Evolutionary conservation across 2,888 invertebrate genomes (phyloP), one percentile per base, ranked within the genome.

Genomic region (Ectemnius continuus): DNA sequence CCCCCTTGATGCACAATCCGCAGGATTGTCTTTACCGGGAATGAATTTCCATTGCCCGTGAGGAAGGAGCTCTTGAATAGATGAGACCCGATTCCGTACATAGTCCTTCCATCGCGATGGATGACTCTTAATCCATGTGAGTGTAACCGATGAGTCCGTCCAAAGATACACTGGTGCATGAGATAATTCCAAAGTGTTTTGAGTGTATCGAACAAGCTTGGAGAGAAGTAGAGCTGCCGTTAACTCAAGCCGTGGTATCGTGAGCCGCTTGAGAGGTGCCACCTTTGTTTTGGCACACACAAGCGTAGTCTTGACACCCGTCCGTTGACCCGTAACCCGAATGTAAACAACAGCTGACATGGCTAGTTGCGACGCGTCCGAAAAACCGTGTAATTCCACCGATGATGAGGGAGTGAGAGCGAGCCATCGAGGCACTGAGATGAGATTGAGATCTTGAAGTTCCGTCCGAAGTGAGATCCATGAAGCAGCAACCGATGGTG

Each of bases 311-410:
- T 4, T 14, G 0, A 5, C 0, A 0, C 0, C 48, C 5, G 14
- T 26, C 5, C 20, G 2, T 5, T n/a, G 2, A n/a, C 13, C 16
- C 36, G 36, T 1, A 3, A 28, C 61, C 0, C 48, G 16, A 0
- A 75, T 18, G 14, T 75, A 79, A 1, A 71, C 56, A 0, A 70
- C 75, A 0, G 77, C 80, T 13, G 73, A 61, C 70, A 80, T 76
- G 1, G 78, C 80, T 0, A 71, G 23, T n/a, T 78, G 74, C 4
- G 76, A 80, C 0, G 78, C 79, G 56, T 79, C 80, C 14, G 78
- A 75, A 67, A 79, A 80, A 0, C 75, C 78, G 23, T 80, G 79
- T 0, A 80, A 23, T 57, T 82, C 71, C 0, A 79, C 57, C 2
- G 2, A 14, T 4, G 0, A 0, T 13, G n/a, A 18, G 16, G 58